Evolutionary conservation across 2,888 invertebrate genomes (phyloP).

Genomic region (Agrotis exclamationis): DNA sequence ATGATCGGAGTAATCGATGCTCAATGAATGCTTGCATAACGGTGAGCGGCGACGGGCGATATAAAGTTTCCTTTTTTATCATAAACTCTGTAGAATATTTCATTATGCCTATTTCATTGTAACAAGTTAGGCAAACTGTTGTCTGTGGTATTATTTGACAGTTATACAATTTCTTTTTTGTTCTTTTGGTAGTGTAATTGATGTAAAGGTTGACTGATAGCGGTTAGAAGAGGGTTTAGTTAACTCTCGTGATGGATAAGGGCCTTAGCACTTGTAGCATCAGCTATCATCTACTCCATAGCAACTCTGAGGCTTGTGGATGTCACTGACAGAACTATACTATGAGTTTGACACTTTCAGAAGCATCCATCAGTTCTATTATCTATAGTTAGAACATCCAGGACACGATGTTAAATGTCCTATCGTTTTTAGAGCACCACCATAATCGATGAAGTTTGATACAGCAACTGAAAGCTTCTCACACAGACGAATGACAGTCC

Average conservation of each 20-base stretch:
- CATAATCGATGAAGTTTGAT: not conserved
- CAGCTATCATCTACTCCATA: not conserved
- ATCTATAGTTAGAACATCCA: too few relatives aligned
- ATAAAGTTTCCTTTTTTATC: constrained; percentile 76
- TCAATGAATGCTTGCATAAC: constrained; percentile 67
- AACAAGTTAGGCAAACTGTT: constrained; percentile 69
- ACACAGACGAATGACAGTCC: not conserved
- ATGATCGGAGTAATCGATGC: constrained; percentile 60
- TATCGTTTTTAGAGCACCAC: too few relatives aligned
- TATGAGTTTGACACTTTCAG: too few relatives aligned
- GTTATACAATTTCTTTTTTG: constrained; percentile 33
- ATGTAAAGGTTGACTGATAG: constrained; percentile 58
- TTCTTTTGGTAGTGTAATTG: constrained; percentile 43
- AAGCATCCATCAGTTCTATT: too few relatives aligned
- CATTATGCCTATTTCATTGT: constrained; percentile 84
- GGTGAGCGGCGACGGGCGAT: constrained; percentile 69
- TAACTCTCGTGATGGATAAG: constrained; percentile 13
- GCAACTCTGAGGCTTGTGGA: not conserved
- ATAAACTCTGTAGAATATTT: constrained; percentile 81
- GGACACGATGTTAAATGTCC: too few relatives aligned
- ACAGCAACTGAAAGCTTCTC: not conserved
- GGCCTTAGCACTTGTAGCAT: constrained; percentile 6
- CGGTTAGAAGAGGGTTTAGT: constrained; percentile 30
- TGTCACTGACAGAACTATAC: too few relatives aligned
- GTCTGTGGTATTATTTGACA: constrained; percentile 70